Conservation (phyloP, 2,888 invertebrate genomes). For the Synanthedon tipuliformis region DNA sequence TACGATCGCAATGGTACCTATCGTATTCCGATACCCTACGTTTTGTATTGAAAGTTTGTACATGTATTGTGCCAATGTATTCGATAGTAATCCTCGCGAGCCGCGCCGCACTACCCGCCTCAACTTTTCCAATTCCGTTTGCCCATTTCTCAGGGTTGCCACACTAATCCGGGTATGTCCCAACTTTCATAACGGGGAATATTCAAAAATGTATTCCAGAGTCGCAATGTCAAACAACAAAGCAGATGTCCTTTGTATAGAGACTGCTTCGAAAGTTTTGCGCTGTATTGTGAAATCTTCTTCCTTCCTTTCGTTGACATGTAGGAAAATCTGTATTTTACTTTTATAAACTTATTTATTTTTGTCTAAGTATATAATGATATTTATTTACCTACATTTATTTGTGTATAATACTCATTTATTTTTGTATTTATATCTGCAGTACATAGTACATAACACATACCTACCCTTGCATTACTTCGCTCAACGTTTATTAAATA, state of each 20-base stretch:
- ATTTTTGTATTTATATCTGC: too few relatives aligned
- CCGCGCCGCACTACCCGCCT: slow-evolving; percentile 13
- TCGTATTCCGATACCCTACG: background rate
- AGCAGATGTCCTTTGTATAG: slow-evolving; percentile 18
- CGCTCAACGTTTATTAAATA: too few relatives aligned
- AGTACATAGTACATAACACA: too few relatives aligned
- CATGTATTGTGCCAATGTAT: slow-evolving; percentile 6
- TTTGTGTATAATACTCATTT: background rate
- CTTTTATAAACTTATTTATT: background rate
- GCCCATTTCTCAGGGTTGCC: slow-evolving; percentile 42
- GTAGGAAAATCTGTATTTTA: background rate
- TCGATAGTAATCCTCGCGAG: slow-evolving; percentile 32
- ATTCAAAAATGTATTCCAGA: slow-evolving; percentile 35
- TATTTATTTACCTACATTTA: background rate
- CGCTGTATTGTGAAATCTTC: background rate
- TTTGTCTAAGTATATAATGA: background rate
- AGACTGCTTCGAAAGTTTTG: background rate
- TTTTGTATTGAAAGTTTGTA: slow-evolving; percentile 28
- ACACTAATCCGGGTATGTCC: slow-evolving; percentile 38
- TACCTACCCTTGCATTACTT: too few relatives aligned
- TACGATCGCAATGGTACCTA: background rate
- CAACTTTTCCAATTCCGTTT: slow-evolving; percentile 58
- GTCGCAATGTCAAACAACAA: background rate
- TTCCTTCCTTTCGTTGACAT: background rate
- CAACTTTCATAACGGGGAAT: slow-evolving; percentile 33